Base-by-base conservation (phyloP, 2,888 invertebrate species). In the Patella pellucida region DNA sequence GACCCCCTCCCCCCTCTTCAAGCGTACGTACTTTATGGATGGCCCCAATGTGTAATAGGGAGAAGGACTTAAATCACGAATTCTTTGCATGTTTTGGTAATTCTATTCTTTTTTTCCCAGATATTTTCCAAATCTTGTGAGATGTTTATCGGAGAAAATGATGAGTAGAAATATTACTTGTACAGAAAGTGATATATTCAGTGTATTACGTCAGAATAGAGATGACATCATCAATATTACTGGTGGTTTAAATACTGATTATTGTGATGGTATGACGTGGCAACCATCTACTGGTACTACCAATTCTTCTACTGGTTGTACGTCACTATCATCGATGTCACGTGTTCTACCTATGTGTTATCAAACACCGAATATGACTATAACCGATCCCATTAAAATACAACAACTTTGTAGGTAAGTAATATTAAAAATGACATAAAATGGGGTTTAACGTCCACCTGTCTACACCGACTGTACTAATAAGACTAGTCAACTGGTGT, bases 231-330 rank as follows among this genome's bases (percentile, higher is more conserved):
- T 14, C 2, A 23, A 19, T 3, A 62, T 62, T 12, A 62, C 23
- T 4, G 62, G 62, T 62, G 62, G 62, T 14, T 23, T 62, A 14
- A 62, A 62, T 62, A 62, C 62, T 23, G 62, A 62, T 62, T 3
- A 9, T 23, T 62, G 62, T 62, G 62, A 62, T 19, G 62, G 62
- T 62, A 62, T 62, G 62, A 62, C 23, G 62, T 62, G 19, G 19
- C 19, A 23, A 14, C 62, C 62, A 11, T 41, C 41, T 7, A 41
- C 41, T 9, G 41, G 41, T 41, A 41, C 9, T 9, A 41, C 7
- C 41, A 41, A 41, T 41, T 12, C 19, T 41, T 12, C 19, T 11
- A 14, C 11, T 23, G 62, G 14, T 62, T 62, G 62, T 62, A 9
- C 62, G 62, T 62, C 62, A 62, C 23, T 62, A 12, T 14, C 62